A percentile compares a stretch with the other conserved stretches of the same genome.
These are phyloP conservation scores for Megalopta genalis DNA, from an alignment of 1,140 invertebrate genomes.

Conservation along the genomic window DNA sequence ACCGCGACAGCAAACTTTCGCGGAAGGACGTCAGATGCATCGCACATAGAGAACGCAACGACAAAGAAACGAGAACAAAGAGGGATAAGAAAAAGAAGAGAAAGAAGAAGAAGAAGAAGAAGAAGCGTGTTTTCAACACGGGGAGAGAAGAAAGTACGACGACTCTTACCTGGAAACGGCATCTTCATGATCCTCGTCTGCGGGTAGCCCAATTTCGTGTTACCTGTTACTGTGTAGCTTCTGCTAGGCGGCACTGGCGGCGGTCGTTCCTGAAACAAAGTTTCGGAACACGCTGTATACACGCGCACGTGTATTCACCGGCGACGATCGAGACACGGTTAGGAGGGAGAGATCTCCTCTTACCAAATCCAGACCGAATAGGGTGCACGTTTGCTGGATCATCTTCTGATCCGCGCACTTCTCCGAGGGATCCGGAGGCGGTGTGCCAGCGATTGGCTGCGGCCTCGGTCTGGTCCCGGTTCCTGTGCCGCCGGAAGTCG, in stretches of 20 bases:
- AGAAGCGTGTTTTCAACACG: no score
- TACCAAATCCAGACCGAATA: conserved; percentile 94
- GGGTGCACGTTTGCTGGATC: conserved; percentile 92
- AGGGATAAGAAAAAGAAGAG: not conserved
- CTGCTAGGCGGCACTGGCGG: conserved; percentile 94
- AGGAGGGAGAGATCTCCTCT: conserved; percentile 53
- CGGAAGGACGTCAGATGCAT: not conserved
- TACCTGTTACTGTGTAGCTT: conserved; percentile 93
- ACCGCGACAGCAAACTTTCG: not conserved
- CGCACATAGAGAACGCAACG: not conserved
- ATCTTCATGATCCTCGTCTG: conserved; percentile 95
- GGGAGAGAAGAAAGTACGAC: not conserved
- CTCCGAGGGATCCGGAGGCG: conserved; percentile 86
- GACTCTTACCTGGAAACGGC: conserved; percentile 87
- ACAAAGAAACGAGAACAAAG: not conserved
- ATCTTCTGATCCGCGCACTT: conserved; percentile 91
- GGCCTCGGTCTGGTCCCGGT: conserved; percentile 86
- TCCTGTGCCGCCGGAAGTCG: conserved; percentile 69
- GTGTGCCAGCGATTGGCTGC: conserved; percentile 93
- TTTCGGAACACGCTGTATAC: conserved; percentile 3
- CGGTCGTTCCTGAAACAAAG: conserved; percentile 86
- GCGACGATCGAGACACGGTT: not conserved
- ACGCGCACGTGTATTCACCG: not conserved
- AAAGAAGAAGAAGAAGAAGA: not conserved
- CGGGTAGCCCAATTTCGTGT: conserved; percentile 95